Evolutionary conservation across 2,888 invertebrate species (phyloP).

Genomic region (Apoda limacodes): DNA sequence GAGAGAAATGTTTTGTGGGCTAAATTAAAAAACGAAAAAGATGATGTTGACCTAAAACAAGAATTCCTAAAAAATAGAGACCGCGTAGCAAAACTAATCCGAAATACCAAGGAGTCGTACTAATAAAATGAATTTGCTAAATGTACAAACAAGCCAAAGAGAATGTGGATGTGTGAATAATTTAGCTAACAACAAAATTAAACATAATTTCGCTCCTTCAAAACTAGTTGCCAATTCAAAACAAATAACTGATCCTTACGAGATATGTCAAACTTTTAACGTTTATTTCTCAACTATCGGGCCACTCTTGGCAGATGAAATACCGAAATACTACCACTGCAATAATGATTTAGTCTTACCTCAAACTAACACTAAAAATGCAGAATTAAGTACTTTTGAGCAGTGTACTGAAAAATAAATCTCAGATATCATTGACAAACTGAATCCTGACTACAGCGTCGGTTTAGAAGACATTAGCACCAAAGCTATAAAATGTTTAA

Average conservation of each 20-base stretch:
- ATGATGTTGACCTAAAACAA: constrained; percentile 1
- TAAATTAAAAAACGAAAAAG: constrained; percentile 2
- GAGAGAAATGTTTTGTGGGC: constrained; percentile 8
- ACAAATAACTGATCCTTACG: constrained; percentile 1
- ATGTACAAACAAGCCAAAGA: constrained; percentile 5
- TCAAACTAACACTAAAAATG: neutral
- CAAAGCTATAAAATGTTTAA: neutral
- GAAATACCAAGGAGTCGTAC: constrained; percentile 4
- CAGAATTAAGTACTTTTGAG: too few species aligned
- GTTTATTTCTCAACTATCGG: constrained; percentile 7
- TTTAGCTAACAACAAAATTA: constrained; percentile 7
- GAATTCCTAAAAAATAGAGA: constrained; percentile 1
- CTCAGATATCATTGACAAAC: constrained; percentile 1
- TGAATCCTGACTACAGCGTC: constrained; percentile 1
- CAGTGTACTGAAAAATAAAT: constrained; percentile 1
- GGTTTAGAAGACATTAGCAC: constrained; percentile 1
- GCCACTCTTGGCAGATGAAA: constrained; percentile 5
- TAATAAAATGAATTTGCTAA: constrained; percentile 4
- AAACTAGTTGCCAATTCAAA: constrained; percentile 1
- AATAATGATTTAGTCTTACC: neutral
- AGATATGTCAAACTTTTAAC: constrained; percentile 8
- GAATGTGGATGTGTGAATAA: constrained; percentile 7
- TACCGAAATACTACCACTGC: constrained; percentile 5
- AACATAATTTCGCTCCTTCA: constrained; percentile 5
- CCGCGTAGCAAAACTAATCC: neutral